phyloP scores from a whole-genome alignment of 2,888 invertebrate species.

The Serripes groenlandicus region DNA sequence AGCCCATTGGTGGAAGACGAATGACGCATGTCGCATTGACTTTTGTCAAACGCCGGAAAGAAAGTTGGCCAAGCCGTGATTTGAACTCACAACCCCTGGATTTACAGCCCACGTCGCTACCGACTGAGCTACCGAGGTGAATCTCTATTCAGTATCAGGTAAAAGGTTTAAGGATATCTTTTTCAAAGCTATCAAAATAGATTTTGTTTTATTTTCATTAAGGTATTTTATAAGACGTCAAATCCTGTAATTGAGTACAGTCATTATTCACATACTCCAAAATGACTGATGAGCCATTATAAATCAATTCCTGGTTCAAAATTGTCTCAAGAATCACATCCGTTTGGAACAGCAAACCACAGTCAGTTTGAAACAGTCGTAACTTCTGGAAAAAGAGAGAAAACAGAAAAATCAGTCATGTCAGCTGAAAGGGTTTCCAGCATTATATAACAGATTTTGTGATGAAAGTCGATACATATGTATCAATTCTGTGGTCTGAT shows the following conservation, averaged over 20 bases:
- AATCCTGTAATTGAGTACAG: slow-evolving; percentile 26
- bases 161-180: no score
- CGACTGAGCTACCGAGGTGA: background rate
- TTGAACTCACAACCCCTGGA: background rate
- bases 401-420: background rate
- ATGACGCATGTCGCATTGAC: no score
- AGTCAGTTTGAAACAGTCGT: slow-evolving; percentile 64
- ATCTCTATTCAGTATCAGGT: no score
- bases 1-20: background rate
- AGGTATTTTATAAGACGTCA: slow-evolving; percentile 21
- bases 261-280: slow-evolving; percentile 71
- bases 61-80: background rate
- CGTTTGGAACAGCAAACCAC: slow-evolving; percentile 62
- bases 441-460: no score
- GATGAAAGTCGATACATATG: no score
- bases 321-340: slow-evolving; percentile 64
- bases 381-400: slow-evolving; percentile 70
- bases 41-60: background rate
- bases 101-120: background rate
- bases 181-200: no score
- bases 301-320: slow-evolving; percentile 64
- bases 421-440: background rate
- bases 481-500: no score
- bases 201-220: background rate
- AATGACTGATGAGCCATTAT: slow-evolving; percentile 72